Evolutionary conservation across 2,888 invertebrate species (phyloP).

Genomic region (Chrysolina oricalcia): DNA sequence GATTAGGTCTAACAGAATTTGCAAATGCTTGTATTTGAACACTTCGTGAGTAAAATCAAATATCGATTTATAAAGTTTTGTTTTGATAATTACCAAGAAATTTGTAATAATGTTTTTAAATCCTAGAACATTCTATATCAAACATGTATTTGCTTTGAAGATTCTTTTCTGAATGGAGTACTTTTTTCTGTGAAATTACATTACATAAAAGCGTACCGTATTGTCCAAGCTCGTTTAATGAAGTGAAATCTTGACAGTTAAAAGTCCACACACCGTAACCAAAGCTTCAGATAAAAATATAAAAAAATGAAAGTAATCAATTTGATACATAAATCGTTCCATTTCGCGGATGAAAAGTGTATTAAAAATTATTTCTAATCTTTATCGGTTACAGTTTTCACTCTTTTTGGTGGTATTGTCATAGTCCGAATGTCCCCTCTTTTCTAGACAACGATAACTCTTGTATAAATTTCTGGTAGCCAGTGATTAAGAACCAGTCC

Average conservation of each 20-base stretch:
- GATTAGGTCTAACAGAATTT: no score
- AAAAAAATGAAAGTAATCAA: constrained; percentile 62
- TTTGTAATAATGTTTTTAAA: no score
- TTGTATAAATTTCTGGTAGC: constrained; percentile 60
- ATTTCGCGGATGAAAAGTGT: constrained; percentile 62
- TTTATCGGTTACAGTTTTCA: constrained; percentile 59
- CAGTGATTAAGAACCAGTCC: constrained; percentile 54
- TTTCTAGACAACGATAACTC: constrained; percentile 29
- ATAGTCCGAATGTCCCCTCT: constrained; percentile 49
- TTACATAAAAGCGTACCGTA: constrained; percentile 18
- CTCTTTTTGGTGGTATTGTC: constrained; percentile 58
- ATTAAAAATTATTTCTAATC: constrained; percentile 61
- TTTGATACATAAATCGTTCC: constrained; percentile 63
- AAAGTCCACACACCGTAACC: constrained; percentile 55
- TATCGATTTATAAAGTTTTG: no score
- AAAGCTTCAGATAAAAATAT: constrained; percentile 50
- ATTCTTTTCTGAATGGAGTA: no score
- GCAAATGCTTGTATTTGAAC: no score
- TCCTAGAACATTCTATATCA: no score
- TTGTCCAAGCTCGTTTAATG: constrained; percentile 22
- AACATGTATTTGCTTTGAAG: no score
- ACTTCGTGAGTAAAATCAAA: no score
- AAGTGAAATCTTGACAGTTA: constrained; percentile 58
- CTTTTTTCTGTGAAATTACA: neutral
- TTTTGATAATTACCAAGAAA: no score